phyloP scores from a whole-genome alignment of 30 jellyfish, hydroid and myxozoan species.

The Turritopsis rubra region DNA sequence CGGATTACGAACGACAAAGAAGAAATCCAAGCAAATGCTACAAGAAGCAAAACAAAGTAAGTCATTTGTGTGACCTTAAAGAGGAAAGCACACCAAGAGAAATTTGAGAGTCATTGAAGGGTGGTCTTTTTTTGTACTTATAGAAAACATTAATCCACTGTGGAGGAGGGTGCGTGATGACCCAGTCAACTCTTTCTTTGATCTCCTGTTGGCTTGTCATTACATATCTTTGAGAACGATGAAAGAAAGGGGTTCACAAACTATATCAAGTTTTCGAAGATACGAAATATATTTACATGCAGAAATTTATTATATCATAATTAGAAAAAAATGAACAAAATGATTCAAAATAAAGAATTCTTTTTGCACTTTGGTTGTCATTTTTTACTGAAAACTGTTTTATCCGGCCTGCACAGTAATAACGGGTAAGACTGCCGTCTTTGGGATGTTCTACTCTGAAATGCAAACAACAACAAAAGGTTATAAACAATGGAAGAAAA shows the following conservation, averaged over 20 bases:
- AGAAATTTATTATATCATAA: too few species aligned
- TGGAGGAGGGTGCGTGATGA: neutral
- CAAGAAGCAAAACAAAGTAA: neutral
- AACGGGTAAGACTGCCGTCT: neutral
- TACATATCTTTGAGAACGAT: neutral
- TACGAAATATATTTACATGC: neutral
- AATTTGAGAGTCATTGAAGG: neutral
- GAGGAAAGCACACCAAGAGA: too few species aligned
- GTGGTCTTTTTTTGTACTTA: neutral
- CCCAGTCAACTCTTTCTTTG: neutral
- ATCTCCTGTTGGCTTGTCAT: neutral
- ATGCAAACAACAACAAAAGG: neutral
- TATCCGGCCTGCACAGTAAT: neutral
- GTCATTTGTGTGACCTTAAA: too few species aligned
- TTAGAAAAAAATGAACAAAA: too few species aligned
- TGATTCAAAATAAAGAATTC: too few species aligned
- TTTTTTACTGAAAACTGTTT: neutral
- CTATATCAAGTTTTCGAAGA: too few species aligned
- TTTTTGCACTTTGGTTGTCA: too few species aligned
- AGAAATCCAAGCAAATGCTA: neutral
- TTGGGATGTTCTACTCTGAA: neutral
- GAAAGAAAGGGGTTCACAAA: too few species aligned
- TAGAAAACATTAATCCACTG: neutral
- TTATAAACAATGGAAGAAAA: too few species aligned
- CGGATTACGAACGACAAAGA: neutral